These are phyloP conservation scores for Micrasema longulum DNA, from an alignment of 1,140 invertebrate species.

Conservation along the genomic window DNA sequence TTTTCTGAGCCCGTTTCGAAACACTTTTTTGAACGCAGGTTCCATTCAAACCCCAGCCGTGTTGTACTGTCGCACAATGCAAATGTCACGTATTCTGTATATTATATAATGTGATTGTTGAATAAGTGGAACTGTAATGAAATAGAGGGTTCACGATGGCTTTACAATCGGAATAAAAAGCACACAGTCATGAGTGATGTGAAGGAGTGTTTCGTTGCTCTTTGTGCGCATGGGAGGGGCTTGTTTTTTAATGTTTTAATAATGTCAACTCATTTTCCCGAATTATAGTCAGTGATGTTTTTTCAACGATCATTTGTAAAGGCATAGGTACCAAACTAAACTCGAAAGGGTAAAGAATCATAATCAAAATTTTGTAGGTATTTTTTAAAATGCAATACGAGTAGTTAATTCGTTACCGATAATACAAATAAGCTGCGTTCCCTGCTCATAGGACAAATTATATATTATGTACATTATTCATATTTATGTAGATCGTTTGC, in stretches of 20 bases:
- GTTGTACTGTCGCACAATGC: conserved; percentile 45
- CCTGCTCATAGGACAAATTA: too few species aligned
- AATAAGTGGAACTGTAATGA: conserved; percentile 38
- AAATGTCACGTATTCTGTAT: conserved; percentile 48
- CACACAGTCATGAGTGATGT: conserved; percentile 25
- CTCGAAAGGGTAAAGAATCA: too few species aligned
- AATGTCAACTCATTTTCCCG: conserved; percentile 35
- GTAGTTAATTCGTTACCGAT: neutral
- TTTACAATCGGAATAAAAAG: conserved; percentile 41
- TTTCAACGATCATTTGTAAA: conserved; percentile 6
- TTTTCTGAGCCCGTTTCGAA: conserved; percentile 34
- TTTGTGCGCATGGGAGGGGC: conserved; percentile 33
- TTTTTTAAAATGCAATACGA: too few species aligned
- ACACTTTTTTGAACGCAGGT: conserved; percentile 44
- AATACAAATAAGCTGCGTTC: neutral
- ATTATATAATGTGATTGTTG: conserved; percentile 26
- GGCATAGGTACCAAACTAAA: neutral
- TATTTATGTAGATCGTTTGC: conserved; percentile 26
- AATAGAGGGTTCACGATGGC: conserved; percentile 23
- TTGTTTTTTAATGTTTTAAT: conserved; percentile 33
- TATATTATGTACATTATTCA: neutral
- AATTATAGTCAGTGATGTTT: conserved; percentile 21
- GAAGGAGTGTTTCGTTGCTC: conserved; percentile 29
- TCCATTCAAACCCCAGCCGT: conserved; percentile 41
- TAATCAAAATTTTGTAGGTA: neutral